Conservation (phyloP, 2,113 vertebrate genomes). For the Sylvietta virens region DNA sequence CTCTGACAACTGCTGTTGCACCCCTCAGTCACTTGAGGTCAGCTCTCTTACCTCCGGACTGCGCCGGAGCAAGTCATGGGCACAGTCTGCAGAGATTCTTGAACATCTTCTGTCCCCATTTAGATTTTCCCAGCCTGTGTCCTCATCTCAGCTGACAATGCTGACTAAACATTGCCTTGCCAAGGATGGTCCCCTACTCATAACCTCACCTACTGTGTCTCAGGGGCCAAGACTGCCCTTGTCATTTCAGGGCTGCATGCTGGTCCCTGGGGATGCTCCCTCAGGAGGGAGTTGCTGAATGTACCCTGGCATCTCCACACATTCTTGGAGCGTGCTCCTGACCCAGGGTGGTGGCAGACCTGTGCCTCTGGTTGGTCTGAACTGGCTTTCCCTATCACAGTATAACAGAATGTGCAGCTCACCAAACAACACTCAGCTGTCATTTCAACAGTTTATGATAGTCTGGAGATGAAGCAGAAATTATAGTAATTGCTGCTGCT, state of each 20-base stretch:
- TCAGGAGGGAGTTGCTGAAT: background rate
- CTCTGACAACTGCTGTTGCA: fast-evolving
- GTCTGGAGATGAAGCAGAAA: background rate
- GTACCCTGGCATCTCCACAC: background rate
- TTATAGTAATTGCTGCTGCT: background rate
- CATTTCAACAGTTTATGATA: background rate
- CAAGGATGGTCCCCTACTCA: background rate
- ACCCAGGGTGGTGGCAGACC: background rate
- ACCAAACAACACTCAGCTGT: background rate
- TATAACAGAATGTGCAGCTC: background rate
- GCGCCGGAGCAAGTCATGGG: fast-evolving
- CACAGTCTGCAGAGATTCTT: background rate
- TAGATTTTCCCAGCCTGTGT: background rate
- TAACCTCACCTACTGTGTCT: background rate
- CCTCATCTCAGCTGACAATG: background rate
- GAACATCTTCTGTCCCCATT: background rate
- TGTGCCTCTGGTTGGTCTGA: background rate
- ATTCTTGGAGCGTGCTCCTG: background rate
- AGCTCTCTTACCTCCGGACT: fast-evolving
- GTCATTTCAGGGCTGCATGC: background rate
- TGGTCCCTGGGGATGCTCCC: background rate
- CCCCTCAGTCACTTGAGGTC: fast-evolving
- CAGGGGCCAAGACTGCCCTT: background rate
- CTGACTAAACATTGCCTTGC: background rate
- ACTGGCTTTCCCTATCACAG: background rate